Conservation (phyloP, 2,113 vertebrate genomes). For the Malurus elegans region DNA sequence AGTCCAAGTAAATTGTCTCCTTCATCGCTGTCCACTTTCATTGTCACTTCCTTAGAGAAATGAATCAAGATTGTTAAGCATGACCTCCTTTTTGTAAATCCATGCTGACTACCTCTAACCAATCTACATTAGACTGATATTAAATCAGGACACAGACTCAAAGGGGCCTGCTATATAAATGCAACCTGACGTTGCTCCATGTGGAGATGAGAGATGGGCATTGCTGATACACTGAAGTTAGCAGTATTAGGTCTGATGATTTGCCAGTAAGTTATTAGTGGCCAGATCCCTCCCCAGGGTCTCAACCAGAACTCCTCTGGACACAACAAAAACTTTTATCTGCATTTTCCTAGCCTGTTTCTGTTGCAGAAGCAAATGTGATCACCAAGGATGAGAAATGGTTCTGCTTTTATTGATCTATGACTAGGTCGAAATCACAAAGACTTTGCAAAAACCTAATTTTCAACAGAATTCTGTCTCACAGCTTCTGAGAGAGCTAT, state of each 20-base stretch:
- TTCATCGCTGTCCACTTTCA: constrained; percentile 50
- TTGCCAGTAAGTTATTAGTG: background rate
- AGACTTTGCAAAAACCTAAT: background rate
- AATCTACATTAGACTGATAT: constrained; percentile 42
- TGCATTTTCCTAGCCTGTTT: background rate
- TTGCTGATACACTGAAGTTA: background rate
- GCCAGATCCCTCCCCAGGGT: background rate
- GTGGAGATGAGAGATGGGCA: constrained; percentile 2
- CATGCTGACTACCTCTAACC: constrained; percentile 63
- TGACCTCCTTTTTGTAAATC: constrained; percentile 56
- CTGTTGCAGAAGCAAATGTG: background rate
- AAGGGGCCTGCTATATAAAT: constrained; percentile 7
- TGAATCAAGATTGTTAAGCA: constrained; percentile 53
- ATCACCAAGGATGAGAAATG: background rate
- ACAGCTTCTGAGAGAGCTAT: background rate
- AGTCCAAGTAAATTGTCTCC: constrained; percentile 66
- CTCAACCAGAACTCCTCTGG: background rate
- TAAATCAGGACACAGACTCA: constrained; percentile 46
- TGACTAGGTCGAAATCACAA: background rate
- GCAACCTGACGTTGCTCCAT: background rate
- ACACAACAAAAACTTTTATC: background rate
- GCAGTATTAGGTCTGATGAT: background rate
- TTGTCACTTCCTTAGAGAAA: constrained; percentile 59
- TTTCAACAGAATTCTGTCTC: background rate
- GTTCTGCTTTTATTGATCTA: background rate